Conservation (phyloP, 2,797 vertebrate genomes). For the Poecilia gillii region DNA sequence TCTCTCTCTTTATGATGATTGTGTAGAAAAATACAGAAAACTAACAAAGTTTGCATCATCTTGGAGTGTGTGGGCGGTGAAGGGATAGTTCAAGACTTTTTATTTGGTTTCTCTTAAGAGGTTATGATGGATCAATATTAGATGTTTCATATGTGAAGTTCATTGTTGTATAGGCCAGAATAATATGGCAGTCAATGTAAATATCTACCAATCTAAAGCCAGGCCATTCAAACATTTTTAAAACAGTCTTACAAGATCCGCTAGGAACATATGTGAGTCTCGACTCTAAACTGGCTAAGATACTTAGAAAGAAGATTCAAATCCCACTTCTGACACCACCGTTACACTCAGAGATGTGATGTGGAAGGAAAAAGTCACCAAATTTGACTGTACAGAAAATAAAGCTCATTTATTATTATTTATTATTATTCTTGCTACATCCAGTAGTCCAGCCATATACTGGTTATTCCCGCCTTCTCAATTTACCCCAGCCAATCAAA, state of each 20-base stretch:
- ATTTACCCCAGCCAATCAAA: too few relatives aligned
- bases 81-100: not conserved
- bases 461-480: too few relatives aligned
- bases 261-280: not conserved
- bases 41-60: not conserved
- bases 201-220: not conserved
- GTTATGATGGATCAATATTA: not conserved
- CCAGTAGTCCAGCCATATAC: too few relatives aligned
- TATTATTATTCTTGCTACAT: too few relatives aligned
- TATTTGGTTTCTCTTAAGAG: not conserved
- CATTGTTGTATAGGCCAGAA: not conserved
- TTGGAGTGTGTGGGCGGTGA: not conserved
- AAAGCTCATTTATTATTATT: too few relatives aligned
- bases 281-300: not conserved
- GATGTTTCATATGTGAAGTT: not conserved
- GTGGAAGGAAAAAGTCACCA: too few relatives aligned
- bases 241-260: not conserved
- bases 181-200: not conserved
- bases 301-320: not conserved
- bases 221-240: not conserved
- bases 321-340: too few relatives aligned
- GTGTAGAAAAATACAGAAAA: not conserved
- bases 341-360: too few relatives aligned
- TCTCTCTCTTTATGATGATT: not conserved
- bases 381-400: too few relatives aligned